Conservation (phyloP, 2,113 vertebrate species). For the Actenoides hombroni region DNA sequence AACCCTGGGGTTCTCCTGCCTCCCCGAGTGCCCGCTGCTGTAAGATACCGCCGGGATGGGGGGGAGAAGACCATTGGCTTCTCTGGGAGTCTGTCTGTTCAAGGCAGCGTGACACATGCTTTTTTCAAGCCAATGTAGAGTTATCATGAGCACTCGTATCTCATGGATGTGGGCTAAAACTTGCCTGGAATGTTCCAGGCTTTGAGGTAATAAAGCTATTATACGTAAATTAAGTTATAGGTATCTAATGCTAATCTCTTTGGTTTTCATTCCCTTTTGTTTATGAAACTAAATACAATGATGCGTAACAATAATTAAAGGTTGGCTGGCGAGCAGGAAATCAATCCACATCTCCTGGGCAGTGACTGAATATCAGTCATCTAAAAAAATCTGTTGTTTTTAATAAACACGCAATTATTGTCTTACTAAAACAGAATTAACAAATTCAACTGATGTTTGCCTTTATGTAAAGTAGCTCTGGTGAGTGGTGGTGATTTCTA, state of each 20-base stretch:
- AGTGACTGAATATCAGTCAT: background rate
- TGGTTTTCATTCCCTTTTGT: background rate
- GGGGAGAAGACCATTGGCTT: background rate
- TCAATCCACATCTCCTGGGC: background rate
- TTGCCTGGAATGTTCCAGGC: conserved; percentile 26
- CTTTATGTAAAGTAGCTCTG: background rate
- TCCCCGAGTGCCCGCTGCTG: rapidly evolving
- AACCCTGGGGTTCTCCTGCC: rapidly evolving
- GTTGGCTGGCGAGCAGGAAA: background rate
- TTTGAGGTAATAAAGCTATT: conserved; percentile 13
- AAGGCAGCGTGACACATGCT: background rate
- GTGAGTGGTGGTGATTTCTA: background rate
- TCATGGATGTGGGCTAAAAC: background rate
- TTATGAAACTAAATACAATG: background rate
- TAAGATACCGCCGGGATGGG: background rate
- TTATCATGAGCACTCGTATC: rapidly evolving
- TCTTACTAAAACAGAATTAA: background rate
- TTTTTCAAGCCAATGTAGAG: background rate
- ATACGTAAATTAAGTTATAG: background rate
- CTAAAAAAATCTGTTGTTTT: background rate
- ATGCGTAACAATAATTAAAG: background rate
- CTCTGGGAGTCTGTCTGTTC: background rate
- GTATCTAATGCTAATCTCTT: background rate
- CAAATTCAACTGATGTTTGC: background rate
- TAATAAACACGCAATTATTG: background rate